These are phyloP conservation scores for Trichonephila inaurata DNA, from an alignment of 1,140 invertebrate species.

Conservation along the genomic window DNA sequence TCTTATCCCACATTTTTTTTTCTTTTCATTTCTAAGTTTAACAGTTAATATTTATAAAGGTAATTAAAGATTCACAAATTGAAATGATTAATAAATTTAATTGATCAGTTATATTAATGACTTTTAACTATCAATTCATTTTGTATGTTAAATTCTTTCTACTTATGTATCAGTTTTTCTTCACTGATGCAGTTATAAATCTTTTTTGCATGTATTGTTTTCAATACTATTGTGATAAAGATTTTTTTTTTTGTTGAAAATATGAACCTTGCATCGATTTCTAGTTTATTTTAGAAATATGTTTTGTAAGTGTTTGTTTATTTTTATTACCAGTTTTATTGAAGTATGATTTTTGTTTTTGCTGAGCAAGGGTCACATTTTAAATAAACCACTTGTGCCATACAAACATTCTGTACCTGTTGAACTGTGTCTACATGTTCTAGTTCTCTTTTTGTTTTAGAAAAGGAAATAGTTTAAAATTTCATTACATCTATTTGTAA, in stretches of 20 bases:
- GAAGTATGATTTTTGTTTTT: not conserved
- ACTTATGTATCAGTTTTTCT: too few relatives aligned
- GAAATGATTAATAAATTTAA: too few relatives aligned
- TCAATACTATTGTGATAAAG: not conserved
- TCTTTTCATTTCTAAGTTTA: too few relatives aligned
- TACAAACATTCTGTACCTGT: slow-evolving; percentile 37
- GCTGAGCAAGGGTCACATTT: not conserved
- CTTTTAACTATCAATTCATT: too few relatives aligned
- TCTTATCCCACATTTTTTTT: too few relatives aligned
- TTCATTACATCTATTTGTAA: not conserved
- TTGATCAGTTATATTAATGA: too few relatives aligned
- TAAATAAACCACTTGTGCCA: slow-evolving; percentile 31
- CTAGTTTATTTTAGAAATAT: slow-evolving; percentile 16
- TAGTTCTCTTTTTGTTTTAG: not conserved
- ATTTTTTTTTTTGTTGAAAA: not conserved
- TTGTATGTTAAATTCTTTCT: too few relatives aligned
- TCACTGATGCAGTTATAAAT: too few relatives aligned
- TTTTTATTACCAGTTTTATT: not conserved
- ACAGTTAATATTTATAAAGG: too few relatives aligned
- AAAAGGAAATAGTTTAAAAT: not conserved
- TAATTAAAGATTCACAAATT: too few relatives aligned
- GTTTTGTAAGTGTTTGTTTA: slow-evolving; percentile 6
- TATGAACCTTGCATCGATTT: not conserved
- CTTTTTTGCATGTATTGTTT: not conserved
- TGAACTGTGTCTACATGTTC: not conserved